Conservation (phyloP, 92 coral and sea anemone species). For the Actinostola sp. region DNA sequence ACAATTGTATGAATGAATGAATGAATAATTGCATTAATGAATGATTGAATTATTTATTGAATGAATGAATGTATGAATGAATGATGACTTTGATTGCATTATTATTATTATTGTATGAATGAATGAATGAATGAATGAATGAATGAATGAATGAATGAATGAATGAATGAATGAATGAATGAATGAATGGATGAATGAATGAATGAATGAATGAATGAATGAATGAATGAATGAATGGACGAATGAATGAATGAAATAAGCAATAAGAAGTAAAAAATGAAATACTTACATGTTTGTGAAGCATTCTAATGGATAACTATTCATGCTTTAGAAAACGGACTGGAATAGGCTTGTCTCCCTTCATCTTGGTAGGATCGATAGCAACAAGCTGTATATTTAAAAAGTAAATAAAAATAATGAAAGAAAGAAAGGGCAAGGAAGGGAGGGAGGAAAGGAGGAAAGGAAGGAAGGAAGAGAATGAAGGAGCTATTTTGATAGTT, state of each 20-base stretch:
- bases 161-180: neutral
- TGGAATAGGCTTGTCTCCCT: conserved; percentile 53
- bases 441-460: too few relatives aligned
- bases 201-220: neutral
- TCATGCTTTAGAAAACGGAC: conserved; percentile 40
- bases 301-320: neutral
- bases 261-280: neutral
- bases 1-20: too few relatives aligned
- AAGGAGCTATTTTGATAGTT: too few relatives aligned
- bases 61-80: too few relatives aligned
- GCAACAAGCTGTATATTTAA: conserved; percentile 21
- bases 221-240: neutral
- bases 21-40: too few relatives aligned
- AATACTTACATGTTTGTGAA: neutral
- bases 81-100: too few relatives aligned
- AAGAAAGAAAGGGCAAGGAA: neutral
- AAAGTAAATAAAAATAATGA: neutral
- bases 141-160: neutral
- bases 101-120: neutral
- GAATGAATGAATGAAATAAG: neutral
- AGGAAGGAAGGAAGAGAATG: neutral
- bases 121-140: neutral
- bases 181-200: neutral
- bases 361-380: conserved; percentile 46
- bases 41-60: too few relatives aligned